Evolutionary conservation across 2,888 invertebrate species (phyloP).

Genomic region (Ochropleura plecta): DNA sequence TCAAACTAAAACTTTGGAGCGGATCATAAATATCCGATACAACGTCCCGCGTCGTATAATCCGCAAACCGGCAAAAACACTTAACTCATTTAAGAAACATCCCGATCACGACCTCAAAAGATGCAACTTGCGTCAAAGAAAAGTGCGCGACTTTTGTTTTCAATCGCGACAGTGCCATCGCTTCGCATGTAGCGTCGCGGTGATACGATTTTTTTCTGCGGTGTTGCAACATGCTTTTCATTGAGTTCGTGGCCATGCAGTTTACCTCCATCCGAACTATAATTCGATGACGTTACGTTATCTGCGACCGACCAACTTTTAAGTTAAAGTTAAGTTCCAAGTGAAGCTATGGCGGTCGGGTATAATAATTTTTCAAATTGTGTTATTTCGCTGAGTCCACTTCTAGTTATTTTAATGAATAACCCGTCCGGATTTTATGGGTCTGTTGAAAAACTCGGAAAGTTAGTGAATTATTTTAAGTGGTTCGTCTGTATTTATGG

Average conservation of each 20-base stretch:
- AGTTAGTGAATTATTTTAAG: slow-evolving; percentile 53
- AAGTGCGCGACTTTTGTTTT: not conserved
- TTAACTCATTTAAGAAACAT: slow-evolving; percentile 50
- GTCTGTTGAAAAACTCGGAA: slow-evolving; percentile 56
- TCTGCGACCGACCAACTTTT: slow-evolving; percentile 64
- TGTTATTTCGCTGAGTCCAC: slow-evolving; percentile 75
- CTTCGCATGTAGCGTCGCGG: not conserved
- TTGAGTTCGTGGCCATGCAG: not conserved
- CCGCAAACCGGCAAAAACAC: slow-evolving; percentile 51
- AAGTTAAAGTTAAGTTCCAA: slow-evolving; percentile 59
- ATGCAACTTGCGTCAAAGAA: not conserved
- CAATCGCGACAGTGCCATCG: not conserved
- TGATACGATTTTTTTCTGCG: not conserved
- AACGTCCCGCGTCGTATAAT: slow-evolving; percentile 26
- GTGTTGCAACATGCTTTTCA: not conserved
- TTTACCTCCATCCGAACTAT: slow-evolving; percentile 45
- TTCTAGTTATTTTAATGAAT: slow-evolving; percentile 76
- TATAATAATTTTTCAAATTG: slow-evolving; percentile 77
- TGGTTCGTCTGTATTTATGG: slow-evolving; percentile 43
- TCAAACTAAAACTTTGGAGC: slow-evolving; percentile 29
- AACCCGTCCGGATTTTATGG: slow-evolving; percentile 67
- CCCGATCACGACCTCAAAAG: not conserved
- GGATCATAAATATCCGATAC: slow-evolving; percentile 36
- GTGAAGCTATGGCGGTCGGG: slow-evolving; percentile 62
- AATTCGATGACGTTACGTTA: slow-evolving; percentile 61